A percentile compares a stretch with the other conserved stretches of the same genome.
Conservation (phyloP, 2,113 vertebrate genomes). For the Gambusia affinis region DNA sequence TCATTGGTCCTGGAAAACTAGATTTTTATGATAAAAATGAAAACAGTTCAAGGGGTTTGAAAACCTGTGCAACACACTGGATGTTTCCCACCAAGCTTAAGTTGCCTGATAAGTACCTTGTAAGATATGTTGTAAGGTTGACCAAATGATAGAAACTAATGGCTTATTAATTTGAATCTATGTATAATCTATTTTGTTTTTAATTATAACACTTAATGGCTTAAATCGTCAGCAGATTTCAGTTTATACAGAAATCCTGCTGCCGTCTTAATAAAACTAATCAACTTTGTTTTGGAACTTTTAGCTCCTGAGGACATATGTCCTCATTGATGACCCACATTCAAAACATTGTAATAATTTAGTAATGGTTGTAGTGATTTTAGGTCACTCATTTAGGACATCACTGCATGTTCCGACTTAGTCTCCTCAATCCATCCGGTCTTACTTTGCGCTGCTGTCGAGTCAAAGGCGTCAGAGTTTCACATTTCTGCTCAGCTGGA, state of each 20-base stretch:
- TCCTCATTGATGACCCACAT: not conserved
- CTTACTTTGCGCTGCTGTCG: conserved; percentile 17
- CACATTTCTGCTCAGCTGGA: conserved; percentile 18
- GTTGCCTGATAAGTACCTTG: too few relatives aligned
- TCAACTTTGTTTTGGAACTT: not conserved
- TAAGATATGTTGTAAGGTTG: not conserved
- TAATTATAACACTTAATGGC: not conserved
- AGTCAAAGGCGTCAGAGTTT: conserved; percentile 17
- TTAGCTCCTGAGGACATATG: not conserved
- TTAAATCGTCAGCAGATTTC: not conserved
- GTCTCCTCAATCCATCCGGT: conserved; percentile 6
- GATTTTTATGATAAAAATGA: too few relatives aligned
- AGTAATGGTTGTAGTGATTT: not conserved
- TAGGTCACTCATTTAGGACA: conserved; percentile 7
- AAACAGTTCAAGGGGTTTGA: too few relatives aligned
- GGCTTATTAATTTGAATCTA: not conserved
- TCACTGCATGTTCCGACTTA: not conserved
- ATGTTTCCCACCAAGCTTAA: too few relatives aligned
- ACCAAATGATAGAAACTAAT: not conserved
- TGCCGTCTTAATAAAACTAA: not conserved
- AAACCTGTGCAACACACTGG: too few relatives aligned
- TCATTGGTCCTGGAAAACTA: not conserved
- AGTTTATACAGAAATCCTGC: not conserved
- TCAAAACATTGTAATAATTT: conserved; percentile 13
- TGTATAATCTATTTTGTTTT: not conserved